A percentile compares a stretch with the other conserved stretches of the same genome.
These are phyloP conservation scores for Chymomyza procnemis DNA, from an alignment of 2,888 invertebrate genomes.

Conservation along the genomic window DNA sequence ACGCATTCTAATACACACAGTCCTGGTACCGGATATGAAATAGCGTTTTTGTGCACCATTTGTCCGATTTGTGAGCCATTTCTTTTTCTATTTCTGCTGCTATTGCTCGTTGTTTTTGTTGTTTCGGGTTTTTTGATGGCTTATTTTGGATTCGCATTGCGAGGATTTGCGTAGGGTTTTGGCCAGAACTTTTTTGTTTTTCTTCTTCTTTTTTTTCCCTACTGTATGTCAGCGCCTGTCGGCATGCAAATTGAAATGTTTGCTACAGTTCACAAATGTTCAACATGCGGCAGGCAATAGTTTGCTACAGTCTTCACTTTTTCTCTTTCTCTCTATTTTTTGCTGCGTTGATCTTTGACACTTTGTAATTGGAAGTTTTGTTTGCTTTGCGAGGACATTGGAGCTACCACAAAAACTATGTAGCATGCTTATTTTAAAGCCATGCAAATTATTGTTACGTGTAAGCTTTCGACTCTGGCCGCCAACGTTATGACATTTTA, in stretches of 20 bases:
- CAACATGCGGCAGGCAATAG: neutral
- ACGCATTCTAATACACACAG: neutral
- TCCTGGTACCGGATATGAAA: constrained; percentile 59
- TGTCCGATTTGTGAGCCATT: constrained; percentile 70
- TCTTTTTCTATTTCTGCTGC: constrained; percentile 44
- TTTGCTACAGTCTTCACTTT: neutral
- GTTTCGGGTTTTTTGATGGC: neutral
- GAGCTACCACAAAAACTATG: neutral
- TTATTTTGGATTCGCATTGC: constrained; percentile 1
- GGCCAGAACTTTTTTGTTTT: neutral
- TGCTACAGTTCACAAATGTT: constrained; percentile 33
- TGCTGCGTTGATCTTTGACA: constrained; percentile 67
- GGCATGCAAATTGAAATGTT: constrained; percentile 71
- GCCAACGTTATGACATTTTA: constrained; percentile 14
- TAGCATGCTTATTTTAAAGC: neutral
- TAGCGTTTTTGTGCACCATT: constrained; percentile 58
- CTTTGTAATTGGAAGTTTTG: constrained; percentile 62
- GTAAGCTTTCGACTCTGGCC: neutral
- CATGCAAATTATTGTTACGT: neutral
- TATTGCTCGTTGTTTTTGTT: constrained; percentile 1
- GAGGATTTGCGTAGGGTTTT: neutral
- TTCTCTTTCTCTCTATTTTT: constrained; percentile 12
- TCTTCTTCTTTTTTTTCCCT: constrained; percentile 22
- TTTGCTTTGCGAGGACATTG: constrained; percentile 14
- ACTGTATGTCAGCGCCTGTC: constrained; percentile 38